Evolutionary conservation across 2,888 invertebrate genomes (phyloP), one percentile per base, ranked within the genome.

Genomic region (Tiliacea aurago): DNA sequence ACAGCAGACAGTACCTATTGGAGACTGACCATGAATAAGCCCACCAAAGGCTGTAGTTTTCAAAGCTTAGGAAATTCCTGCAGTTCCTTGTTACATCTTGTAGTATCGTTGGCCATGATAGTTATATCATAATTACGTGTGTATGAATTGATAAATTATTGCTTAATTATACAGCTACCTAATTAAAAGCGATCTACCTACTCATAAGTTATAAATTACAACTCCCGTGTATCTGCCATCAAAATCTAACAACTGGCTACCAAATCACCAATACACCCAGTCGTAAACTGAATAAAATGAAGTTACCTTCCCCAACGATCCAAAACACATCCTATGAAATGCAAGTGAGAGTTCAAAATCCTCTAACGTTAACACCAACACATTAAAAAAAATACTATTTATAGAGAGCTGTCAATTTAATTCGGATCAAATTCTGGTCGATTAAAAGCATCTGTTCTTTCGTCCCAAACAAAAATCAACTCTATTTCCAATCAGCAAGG

Each of bases 331-430:
- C 70, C 51, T 81, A 73, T 1, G 0, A 0, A 0, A 0, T 0
- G 43, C 0, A 0, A 0, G 0, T 1, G 28, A 74, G 59, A 56
- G 79, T 69, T 55, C 18, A 76, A 43, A 76, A 64, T 85, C 28
- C 33, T 41, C 10, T 63, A 6, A n/a, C 45, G 11, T 63, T n/a
- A n/a, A 59, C 20, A 67, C 75, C 67, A 86, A 84, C 69, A 71
- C 84, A 78, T 81, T 82, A 45, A 76, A 85, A 86, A 80, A 85
- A 88, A 82, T 77, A 81, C 85, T 90, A 90, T 93, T 92, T 92
- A 92, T 92, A 91, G 88, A 89, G 86, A 90, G 85, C 93, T 92
- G 93, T 94, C 94, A 93, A 93, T 93, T 94, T 90, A 93, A 91
- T 90, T 89, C 90, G 85, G 91, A 93, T 94, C 93, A 92, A 91